These are phyloP conservation scores for Magallana gigas DNA, from an alignment of 1,140 invertebrate species.

Conservation along the genomic window DNA sequence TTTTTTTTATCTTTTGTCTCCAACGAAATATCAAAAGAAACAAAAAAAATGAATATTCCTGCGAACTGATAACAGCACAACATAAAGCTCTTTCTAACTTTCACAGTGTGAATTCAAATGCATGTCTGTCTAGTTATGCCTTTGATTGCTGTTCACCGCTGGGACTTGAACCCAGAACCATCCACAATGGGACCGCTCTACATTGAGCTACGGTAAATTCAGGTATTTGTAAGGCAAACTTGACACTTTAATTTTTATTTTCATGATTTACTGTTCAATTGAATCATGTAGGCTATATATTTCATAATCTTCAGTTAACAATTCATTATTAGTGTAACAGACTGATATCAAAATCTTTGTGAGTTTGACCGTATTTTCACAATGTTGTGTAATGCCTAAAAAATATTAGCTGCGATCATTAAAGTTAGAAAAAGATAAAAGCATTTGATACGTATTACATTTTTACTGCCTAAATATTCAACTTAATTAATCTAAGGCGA, in stretches of 20 bases:
- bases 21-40: background rate
- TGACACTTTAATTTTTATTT: background rate
- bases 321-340: too few relatives aligned
- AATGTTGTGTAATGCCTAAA: background rate
- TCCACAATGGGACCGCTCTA: background rate
- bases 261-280: too few relatives aligned
- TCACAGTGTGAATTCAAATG: background rate
- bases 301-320: too few relatives aligned
- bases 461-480: background rate
- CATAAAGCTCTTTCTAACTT: background rate
- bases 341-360: too few relatives aligned
- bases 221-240: background rate
- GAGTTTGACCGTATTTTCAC: background rate
- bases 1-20: too few relatives aligned
- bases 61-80: too few relatives aligned
- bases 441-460: background rate
- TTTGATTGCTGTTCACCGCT: background rate
- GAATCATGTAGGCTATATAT: too few relatives aligned
- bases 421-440: background rate
- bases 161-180: constrained; percentile 27
- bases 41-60: background rate
- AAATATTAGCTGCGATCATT: background rate
- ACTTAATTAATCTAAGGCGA: background rate
- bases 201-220: constrained; percentile 23
- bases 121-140: background rate